phyloP scores from a whole-genome alignment of 2,888 invertebrate genomes.

The Drosophila greeni region DNA sequence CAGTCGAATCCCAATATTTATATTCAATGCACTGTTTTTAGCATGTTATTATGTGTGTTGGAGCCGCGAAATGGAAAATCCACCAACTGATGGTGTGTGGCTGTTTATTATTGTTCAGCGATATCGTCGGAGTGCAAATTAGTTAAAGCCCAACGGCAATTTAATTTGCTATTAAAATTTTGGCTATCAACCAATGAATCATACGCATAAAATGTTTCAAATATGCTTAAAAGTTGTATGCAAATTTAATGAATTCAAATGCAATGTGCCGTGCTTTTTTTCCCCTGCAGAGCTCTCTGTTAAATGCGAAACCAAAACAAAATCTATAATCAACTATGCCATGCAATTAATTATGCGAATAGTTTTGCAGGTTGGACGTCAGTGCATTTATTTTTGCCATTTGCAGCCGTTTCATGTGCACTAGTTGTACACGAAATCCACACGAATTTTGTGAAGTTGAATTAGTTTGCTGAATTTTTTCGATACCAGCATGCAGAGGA shows the following conservation, averaged over 20 bases:
- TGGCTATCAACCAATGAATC: constrained; percentile 29
- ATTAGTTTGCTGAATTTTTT: constrained; percentile 19
- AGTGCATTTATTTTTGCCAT: constrained; percentile 32
- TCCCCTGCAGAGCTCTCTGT: constrained; percentile 5
- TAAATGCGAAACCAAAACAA: constrained; percentile 25
- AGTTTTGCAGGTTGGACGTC: constrained; percentile 21
- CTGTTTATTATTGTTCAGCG: constrained; percentile 20
- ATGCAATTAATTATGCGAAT: constrained; percentile 42
- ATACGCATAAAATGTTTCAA: constrained; percentile 33
- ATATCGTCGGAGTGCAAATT: constrained; percentile 32
- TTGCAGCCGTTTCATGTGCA: constrained; percentile 31
- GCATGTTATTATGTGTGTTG: constrained; percentile 3
- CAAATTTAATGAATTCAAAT: constrained; percentile 41
- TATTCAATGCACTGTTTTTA: constrained; percentile 3
- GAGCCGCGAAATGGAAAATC: not conserved
- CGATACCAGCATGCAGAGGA: constrained; percentile 1
- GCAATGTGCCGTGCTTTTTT: constrained; percentile 6
- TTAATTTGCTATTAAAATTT: constrained; percentile 45
- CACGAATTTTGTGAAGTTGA: constrained; percentile 21
- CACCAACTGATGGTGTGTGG: constrained; percentile 20
- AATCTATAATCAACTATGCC: constrained; percentile 38
- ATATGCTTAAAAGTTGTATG: constrained; percentile 30
- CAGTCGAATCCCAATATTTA: constrained; percentile 1
- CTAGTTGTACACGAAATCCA: constrained; percentile 11
- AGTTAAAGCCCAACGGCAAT: constrained; percentile 37